These are phyloP conservation scores for Zosterops pallidus DNA, from an alignment of 2,113 vertebrate genomes.

Conservation along the genomic window DNA sequence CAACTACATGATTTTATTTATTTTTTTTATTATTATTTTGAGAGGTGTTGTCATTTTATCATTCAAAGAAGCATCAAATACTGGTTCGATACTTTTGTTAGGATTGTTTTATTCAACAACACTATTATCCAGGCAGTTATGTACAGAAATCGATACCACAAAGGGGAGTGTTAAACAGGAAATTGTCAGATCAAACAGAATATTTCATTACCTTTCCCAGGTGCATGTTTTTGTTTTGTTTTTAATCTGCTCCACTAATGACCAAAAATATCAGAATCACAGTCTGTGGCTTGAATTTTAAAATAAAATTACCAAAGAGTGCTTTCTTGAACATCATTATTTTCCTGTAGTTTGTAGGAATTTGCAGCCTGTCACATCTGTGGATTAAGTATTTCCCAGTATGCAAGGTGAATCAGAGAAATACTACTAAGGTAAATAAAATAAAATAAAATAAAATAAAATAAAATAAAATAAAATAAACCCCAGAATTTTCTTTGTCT, in stretches of 20 bases:
- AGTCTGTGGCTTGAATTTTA: no score
- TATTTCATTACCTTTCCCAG: constrained; percentile 38
- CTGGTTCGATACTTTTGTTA: not conserved
- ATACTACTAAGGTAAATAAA: not conserved
- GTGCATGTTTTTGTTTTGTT: constrained; percentile 32
- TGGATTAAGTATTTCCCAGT: not conserved
- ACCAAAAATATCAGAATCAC: not conserved
- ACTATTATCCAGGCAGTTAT: not conserved
- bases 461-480: no score
- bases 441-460: no score
- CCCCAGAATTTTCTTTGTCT: no score
- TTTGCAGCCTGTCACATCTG: no score
- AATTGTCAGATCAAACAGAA: constrained; percentile 38
- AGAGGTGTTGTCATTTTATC: not conserved
- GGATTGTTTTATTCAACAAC: not conserved
- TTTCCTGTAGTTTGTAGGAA: no score
- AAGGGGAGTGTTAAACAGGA: constrained; percentile 24
- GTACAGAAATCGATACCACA: constrained; percentile 20
- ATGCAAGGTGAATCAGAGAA: not conserved
- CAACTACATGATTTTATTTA: no score
- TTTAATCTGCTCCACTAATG: constrained; percentile 38
- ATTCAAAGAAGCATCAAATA: not conserved
- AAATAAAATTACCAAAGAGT: no score
- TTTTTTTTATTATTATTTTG: not conserved
- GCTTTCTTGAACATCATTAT: no score